A percentile compares a stretch with the other conserved stretches of the same genome.
Conservation (phyloP, 1,140 invertebrate species). For the Teleopsis dalmanni region DNA sequence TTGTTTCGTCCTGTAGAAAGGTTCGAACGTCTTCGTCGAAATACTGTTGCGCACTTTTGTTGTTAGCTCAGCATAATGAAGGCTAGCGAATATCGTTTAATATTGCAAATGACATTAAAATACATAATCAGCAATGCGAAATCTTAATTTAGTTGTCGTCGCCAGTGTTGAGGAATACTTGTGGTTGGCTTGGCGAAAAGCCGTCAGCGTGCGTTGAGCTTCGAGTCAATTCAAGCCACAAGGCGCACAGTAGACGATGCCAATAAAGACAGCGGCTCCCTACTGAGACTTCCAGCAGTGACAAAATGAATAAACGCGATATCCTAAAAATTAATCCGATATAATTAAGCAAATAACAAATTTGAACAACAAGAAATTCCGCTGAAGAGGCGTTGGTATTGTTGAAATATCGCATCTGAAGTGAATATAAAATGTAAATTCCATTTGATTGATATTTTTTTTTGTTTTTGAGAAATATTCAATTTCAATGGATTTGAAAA, state of each 20-base stretch:
- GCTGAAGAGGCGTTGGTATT: too few species aligned
- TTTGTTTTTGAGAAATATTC: too few species aligned
- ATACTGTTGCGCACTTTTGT: neutral
- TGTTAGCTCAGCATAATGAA: neutral
- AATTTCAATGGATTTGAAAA: too few species aligned
- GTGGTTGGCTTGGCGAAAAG: too few species aligned
- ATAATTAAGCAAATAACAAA: conserved; percentile 14
- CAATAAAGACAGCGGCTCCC: neutral
- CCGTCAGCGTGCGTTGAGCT: too few species aligned
- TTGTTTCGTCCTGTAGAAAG: too few species aligned
- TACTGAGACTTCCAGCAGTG: conserved; percentile 1
- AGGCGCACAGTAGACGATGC: neutral
- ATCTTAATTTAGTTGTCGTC: conserved; percentile 13
- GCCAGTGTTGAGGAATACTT: neutral
- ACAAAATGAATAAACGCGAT: conserved; percentile 9
- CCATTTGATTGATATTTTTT: too few species aligned
- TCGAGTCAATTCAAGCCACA: neutral
- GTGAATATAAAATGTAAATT: too few species aligned
- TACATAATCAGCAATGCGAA: conserved; percentile 2
- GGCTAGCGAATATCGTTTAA: neutral
- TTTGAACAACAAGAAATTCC: neutral
- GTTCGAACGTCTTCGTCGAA: too few species aligned
- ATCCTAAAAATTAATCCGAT: conserved; percentile 12
- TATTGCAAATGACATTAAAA: neutral
- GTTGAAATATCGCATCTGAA: too few species aligned